phyloP scores from a whole-genome alignment of 2,888 invertebrate genomes.

The Leucoptera coffeella region DNA sequence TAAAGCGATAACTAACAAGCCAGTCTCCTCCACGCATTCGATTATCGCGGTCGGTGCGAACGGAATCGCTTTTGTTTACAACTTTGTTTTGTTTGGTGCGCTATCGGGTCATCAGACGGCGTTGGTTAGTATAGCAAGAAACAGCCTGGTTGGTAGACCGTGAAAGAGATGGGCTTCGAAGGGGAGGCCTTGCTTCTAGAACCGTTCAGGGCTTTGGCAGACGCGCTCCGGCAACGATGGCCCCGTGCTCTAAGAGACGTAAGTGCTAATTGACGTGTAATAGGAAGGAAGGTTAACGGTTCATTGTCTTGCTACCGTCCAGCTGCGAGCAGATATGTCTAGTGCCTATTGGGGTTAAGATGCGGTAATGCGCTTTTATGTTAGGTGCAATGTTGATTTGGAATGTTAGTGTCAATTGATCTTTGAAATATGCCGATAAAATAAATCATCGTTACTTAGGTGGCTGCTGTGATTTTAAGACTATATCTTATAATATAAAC shows the following conservation, averaged over 20 bases:
- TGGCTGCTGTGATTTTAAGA: no score
- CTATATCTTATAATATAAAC: no score
- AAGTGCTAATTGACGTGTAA: constrained; percentile 14
- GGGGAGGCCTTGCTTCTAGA: constrained; percentile 36
- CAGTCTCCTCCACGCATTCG: constrained; percentile 44
- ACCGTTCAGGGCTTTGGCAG: constrained; percentile 38
- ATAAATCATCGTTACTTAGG: no score
- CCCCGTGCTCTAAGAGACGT: constrained; percentile 29
- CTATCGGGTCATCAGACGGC: constrained; percentile 4
- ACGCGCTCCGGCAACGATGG: constrained; percentile 38
- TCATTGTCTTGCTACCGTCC: constrained; percentile 1
- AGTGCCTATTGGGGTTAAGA: no score
- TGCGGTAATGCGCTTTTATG: no score
- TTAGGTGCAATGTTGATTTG: no score
- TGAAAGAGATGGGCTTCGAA: constrained; percentile 43
- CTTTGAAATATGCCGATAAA: no score
- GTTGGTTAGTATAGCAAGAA: background rate
- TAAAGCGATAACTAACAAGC: no score
- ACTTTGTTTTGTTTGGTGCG: constrained; percentile 21
- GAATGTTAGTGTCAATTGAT: no score
- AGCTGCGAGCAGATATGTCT: no score
- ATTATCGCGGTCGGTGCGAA: constrained; percentile 39
- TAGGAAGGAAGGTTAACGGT: background rate
- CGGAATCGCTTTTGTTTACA: constrained; percentile 17
- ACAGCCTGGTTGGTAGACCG: constrained; percentile 37